phyloP scores from a whole-genome alignment of 2,797 vertebrate genomes.

The Otolemur crassicaudatus region DNA sequence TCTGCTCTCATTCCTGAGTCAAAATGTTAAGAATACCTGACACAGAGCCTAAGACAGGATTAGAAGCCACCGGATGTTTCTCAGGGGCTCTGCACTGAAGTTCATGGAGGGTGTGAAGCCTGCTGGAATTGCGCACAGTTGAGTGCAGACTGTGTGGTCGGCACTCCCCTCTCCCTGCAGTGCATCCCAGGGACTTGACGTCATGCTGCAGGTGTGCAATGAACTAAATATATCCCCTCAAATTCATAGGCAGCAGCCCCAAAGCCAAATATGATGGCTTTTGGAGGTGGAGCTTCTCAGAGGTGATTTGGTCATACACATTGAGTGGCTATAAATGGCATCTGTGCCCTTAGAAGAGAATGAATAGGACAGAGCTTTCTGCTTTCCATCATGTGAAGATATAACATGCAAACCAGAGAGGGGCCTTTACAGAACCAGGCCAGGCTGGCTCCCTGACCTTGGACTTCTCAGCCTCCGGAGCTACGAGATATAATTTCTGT shows the following conservation, averaged over 20 bases:
- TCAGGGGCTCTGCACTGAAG: background rate
- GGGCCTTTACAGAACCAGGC: background rate
- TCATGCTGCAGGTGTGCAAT: background rate
- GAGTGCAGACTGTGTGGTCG: background rate
- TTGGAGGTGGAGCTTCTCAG: background rate
- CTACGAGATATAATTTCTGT: background rate
- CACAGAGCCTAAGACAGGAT: background rate
- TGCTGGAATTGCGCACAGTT: background rate
- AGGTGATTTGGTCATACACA: background rate
- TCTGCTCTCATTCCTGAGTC: background rate
- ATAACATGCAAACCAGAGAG: background rate
- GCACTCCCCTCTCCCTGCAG: background rate
- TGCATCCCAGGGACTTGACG: background rate
- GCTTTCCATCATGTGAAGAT: background rate
- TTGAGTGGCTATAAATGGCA: background rate
- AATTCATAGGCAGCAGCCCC: background rate
- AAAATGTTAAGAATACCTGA: background rate
- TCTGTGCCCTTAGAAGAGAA: background rate
- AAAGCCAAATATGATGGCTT: background rate
- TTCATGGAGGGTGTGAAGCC: background rate
- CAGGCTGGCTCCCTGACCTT: too few relatives aligned
- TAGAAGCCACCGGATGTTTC: background rate
- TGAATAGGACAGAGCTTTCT: background rate
- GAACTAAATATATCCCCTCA: too few relatives aligned
- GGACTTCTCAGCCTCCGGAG: too few relatives aligned